Conservation (phyloP, 1,140 invertebrate species). For the Monomorium pharaonis region DNA sequence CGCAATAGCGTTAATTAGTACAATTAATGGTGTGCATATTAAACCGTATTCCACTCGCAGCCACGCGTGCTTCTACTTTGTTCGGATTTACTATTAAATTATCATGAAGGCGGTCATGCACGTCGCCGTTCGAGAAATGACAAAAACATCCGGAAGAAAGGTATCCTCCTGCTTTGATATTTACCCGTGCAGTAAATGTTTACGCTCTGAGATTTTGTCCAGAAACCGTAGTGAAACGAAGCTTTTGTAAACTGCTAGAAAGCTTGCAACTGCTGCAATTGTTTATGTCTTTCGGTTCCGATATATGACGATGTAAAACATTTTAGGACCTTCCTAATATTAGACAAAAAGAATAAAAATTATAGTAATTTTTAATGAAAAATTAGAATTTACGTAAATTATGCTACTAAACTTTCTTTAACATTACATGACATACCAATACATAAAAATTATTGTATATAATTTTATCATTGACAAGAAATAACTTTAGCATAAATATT, state of each 20-base stretch:
- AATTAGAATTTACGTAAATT: background rate
- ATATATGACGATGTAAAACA: background rate
- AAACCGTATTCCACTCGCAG: background rate
- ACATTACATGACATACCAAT: background rate
- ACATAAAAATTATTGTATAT: background rate
- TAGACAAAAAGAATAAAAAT: background rate
- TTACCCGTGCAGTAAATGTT: slow-evolving; percentile 18
- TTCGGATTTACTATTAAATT: slow-evolving; percentile 2
- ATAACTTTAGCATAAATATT: background rate
- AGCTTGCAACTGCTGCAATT: background rate
- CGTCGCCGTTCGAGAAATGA: background rate
- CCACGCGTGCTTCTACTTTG: background rate
- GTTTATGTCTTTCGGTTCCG: background rate
- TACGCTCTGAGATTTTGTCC: slow-evolving; percentile 50
- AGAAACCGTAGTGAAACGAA: slow-evolving; percentile 21
- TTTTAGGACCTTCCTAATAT: background rate
- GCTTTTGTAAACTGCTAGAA: slow-evolving; percentile 4
- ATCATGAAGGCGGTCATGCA: background rate
- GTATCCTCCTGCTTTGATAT: slow-evolving; percentile 5
- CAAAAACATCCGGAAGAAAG: slow-evolving; percentile 55
- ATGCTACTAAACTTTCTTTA: background rate
- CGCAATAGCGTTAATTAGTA: slow-evolving; percentile 14
- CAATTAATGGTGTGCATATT: slow-evolving; percentile 22
- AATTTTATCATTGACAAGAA: background rate
- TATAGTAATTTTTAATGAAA: background rate